phyloP scores from a whole-genome alignment of 2,797 vertebrate genomes.

The Microctenopoma steveboyesi region DNA sequence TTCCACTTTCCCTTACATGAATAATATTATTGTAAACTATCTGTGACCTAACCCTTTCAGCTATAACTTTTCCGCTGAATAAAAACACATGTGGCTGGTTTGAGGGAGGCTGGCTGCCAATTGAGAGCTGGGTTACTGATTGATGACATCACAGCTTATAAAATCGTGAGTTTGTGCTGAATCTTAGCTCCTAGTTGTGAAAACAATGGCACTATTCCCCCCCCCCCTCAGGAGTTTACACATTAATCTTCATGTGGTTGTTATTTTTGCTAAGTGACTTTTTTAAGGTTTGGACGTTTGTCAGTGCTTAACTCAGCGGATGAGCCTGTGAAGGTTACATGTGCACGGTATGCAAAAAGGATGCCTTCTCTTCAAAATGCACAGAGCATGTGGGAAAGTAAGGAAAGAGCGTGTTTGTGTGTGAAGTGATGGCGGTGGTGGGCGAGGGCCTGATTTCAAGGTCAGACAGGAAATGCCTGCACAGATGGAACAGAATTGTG shows the following conservation, averaged over 20 bases:
- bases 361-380: slow-evolving; percentile 12
- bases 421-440: slow-evolving; percentile 47
- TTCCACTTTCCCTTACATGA: slow-evolving; percentile 79
- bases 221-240: slow-evolving; percentile 25
- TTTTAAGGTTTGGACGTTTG: slow-evolving; percentile 32
- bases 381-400: slow-evolving; percentile 35
- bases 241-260: slow-evolving; percentile 34
- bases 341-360: slow-evolving; percentile 28
- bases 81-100: slow-evolving; percentile 76
- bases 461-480: slow-evolving; percentile 81
- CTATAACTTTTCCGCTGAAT: slow-evolving; percentile 76
- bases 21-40: slow-evolving; percentile 82
- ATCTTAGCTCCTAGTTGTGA: slow-evolving; percentile 51
- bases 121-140: slow-evolving; percentile 52
- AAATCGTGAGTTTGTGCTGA: slow-evolving; percentile 40
- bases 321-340: slow-evolving; percentile 14
- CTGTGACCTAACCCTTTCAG: slow-evolving; percentile 77
- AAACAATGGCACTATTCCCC: slow-evolving; percentile 41
- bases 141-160: slow-evolving; percentile 73
- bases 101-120: slow-evolving; percentile 41
- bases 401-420: slow-evolving; percentile 44
- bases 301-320: slow-evolving; percentile 4
- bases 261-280: slow-evolving; percentile 34
- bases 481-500: slow-evolving; percentile 79
- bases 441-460: slow-evolving; percentile 68